Evolutionary conservation across 2,113 vertebrate species (phyloP).

Genomic region (Mus musculus): DNA sequence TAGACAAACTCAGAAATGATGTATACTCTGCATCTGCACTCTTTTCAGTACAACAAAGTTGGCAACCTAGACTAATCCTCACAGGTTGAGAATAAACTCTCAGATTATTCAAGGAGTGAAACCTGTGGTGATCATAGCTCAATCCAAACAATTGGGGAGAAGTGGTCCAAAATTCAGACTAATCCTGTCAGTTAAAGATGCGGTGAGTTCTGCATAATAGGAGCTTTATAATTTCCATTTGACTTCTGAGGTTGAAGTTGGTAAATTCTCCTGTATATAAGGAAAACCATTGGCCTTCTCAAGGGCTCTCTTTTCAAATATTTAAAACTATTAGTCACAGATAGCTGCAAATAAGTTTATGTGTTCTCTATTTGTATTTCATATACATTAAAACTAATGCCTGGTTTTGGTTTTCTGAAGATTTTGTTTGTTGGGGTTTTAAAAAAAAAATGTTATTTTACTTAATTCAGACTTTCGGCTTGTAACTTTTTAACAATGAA

Average conservation of each 20-base stretch:
- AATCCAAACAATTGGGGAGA: background rate
- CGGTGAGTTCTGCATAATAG: background rate
- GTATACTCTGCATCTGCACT: background rate
- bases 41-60: too few relatives aligned
- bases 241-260: background rate
- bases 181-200: slow-evolving; percentile 1
- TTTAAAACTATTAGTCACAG: background rate
- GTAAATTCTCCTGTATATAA: background rate
- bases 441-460: background rate
- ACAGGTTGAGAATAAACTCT: background rate
- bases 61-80: background rate
- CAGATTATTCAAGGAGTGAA: background rate
- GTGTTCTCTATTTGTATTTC: background rate
- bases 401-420: background rate
- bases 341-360: background rate
- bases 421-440: background rate
- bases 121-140: background rate
- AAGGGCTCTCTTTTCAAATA: background rate
- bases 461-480: background rate
- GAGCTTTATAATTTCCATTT: background rate
- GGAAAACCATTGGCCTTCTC: background rate
- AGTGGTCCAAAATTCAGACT: background rate
- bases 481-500: background rate
- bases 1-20: background rate
- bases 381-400: background rate